Base-by-base conservation (phyloP, 2,888 invertebrate genomes). In the Dorcus parallelipipedus region DNA sequence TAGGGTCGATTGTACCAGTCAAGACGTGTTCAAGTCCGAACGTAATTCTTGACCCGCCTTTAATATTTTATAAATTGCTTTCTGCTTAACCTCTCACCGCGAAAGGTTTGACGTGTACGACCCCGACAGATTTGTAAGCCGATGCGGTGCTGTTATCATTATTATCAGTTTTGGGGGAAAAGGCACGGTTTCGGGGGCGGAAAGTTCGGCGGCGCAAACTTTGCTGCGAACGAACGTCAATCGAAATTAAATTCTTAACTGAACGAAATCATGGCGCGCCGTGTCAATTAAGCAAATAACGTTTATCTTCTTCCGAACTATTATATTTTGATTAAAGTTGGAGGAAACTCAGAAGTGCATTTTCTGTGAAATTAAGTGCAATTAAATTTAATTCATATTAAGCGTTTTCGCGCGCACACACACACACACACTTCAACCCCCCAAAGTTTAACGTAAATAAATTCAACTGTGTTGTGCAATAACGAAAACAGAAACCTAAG, bases 321-420 rank as follows among this genome's bases (percentile, higher is more conserved):
- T 49, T 52, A 49, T 49, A 38, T 56, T 55, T 56, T 62, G 59
- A 62, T 59, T 59, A 62, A 50, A 54, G 52, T 58, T 58, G 42
- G 54, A 54, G 42, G 54, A 54, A 58, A 54, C 50, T 54, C 41
- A 45, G 49, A 59, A 62, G 54, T 62, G 62, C 59, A 59, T 56
- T 59, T 52, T 33, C 26, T 33, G 26, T 56, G 54, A 49, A 47
- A 59, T 53, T 62, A 58, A 60, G 58, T 62, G 58, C 60, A 60
- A 60, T 62, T 62, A 59, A 62, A 60, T 62, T 62, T 57, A 57
- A 60, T 60, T 57, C 57, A 62, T 50, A 38, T 39, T 40, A 39
- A 38, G 20, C 26, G 9, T 38, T 50, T 14, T 14, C 14, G 14
- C 38, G 14, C 38, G 23, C 8, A 45, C 38, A 43, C 43, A 45